phyloP scores from a whole-genome alignment of 2,797 vertebrate species.

The Limnodromus scolopaceus region DNA sequence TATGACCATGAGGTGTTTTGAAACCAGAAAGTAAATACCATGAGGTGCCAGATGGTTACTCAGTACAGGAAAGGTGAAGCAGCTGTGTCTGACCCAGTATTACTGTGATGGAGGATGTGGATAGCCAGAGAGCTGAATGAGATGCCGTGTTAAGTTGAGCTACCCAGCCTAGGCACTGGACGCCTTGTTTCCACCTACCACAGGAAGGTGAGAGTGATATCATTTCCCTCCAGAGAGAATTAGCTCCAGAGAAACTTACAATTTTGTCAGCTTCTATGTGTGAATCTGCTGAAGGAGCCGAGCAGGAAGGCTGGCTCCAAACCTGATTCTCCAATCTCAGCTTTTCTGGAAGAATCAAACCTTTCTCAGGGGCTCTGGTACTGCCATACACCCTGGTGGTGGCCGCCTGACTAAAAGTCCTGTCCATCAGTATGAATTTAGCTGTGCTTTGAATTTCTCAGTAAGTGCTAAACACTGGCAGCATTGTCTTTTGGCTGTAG shows the following conservation, averaged over 20 bases:
- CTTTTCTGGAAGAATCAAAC: neutral
- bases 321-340: neutral
- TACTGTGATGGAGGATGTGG: neutral
- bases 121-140: neutral
- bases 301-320: neutral
- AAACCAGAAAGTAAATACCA: neutral
- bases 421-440: neutral
- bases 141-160: neutral
- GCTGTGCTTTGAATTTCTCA: neutral
- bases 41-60: neutral
- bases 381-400: neutral
- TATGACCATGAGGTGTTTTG: neutral
- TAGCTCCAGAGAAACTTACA: neutral
- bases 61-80: neutral
- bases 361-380: neutral
- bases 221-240: neutral
- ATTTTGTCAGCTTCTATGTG: slow-evolving; percentile 6
- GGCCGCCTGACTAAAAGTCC: neutral
- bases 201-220: neutral
- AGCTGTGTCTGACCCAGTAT: neutral
- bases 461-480: neutral
- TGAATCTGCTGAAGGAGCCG: neutral
- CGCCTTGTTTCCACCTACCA: neutral
- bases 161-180: neutral
- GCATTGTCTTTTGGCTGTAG: neutral